Evolutionary conservation across 1,140 invertebrate genomes (phyloP).

Genomic region (Cardiocondyla obscurior): DNA sequence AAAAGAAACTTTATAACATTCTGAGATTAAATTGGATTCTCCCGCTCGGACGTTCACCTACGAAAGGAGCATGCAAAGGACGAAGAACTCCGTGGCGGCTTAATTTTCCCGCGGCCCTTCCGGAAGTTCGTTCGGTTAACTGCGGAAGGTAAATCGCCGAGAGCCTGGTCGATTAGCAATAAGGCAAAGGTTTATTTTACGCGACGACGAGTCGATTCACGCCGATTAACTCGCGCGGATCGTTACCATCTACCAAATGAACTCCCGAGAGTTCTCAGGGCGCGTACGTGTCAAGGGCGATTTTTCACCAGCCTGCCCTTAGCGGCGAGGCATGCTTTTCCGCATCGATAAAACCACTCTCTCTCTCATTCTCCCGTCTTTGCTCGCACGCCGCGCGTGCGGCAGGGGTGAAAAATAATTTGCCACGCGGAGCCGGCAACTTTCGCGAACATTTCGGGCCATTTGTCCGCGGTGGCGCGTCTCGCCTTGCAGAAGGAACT

Average conservation of each 20-base stretch:
- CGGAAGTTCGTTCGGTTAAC: constrained; percentile 23
- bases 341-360: background rate
- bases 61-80: constrained; percentile 12
- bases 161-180: constrained; percentile 32
- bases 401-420: constrained; percentile 63
- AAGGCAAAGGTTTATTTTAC: background rate
- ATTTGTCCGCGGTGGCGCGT: constrained; percentile 56
- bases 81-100: constrained; percentile 11
- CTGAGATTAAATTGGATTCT: constrained; percentile 68
- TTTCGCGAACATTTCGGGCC: constrained; percentile 47
- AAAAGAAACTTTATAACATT: constrained; percentile 60
- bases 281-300: background rate
- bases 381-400: background rate
- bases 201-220: constrained; percentile 26
- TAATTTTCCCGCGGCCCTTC: constrained; percentile 31
- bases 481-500: constrained; percentile 61
- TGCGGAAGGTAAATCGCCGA: constrained; percentile 20
- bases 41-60: background rate
- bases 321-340: background rate
- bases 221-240: background rate
- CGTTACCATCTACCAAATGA: constrained; percentile 1
- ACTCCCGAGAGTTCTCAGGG: background rate
- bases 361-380: background rate
- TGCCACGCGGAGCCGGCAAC: constrained; percentile 4
- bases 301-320: constrained; percentile 11